Evolutionary conservation across 1,140 invertebrate species (phyloP).

Genomic region (Drosophila trapezifrons): DNA sequence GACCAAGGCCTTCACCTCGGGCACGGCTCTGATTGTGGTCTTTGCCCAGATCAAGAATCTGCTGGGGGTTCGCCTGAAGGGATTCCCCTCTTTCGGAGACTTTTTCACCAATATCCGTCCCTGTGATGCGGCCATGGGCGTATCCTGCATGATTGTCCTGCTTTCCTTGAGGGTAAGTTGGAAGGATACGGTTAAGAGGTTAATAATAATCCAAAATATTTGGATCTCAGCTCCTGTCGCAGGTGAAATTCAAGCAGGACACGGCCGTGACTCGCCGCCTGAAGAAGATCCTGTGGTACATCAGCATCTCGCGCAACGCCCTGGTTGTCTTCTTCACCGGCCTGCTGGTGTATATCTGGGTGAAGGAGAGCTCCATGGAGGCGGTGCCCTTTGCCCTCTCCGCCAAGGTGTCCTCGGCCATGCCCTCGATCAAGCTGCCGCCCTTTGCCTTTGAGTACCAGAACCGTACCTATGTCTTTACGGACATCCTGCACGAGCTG

Average conservation of each 20-base stretch:
- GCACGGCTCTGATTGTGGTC: constrained; percentile 96
- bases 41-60: constrained; percentile 94
- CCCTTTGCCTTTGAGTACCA: constrained; percentile 87
- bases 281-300: constrained; percentile 88
- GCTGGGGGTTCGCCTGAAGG: constrained; percentile 90
- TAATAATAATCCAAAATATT: not conserved
- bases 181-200: too few species aligned
- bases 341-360: constrained; percentile 86
- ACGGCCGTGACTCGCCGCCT: constrained; percentile 84
- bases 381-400: constrained; percentile 71
- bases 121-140: constrained; percentile 89
- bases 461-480: constrained; percentile 87
- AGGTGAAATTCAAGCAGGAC: constrained; percentile 80
- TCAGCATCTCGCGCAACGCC: constrained; percentile 92
- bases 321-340: constrained; percentile 90
- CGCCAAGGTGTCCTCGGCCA: constrained; percentile 88
- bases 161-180: constrained; percentile 88
- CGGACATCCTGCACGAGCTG: constrained; percentile 88
- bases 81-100: constrained; percentile 89
- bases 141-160: constrained; percentile 89
- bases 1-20: constrained; percentile 96
- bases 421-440: constrained; percentile 87
- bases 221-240: constrained; percentile 57
- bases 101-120: constrained; percentile 86
- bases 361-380: constrained; percentile 71